Evolutionary conservation across 2,888 invertebrate genomes (phyloP), one percentile per base, ranked within the genome.

Genomic region (Melolontha melolontha): DNA sequence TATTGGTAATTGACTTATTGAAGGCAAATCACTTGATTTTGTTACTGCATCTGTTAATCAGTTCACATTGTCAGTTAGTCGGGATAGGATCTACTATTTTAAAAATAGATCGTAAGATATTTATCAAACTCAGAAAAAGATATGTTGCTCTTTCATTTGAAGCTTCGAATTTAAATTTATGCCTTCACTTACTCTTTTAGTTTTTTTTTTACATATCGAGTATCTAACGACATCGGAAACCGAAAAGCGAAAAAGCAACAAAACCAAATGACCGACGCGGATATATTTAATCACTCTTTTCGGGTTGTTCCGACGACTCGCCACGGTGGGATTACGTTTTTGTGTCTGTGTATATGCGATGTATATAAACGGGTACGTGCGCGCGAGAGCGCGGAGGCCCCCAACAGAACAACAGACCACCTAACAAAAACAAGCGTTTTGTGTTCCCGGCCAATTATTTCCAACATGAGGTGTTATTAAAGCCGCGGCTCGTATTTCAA

Each of bases 381-480:
- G 44, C 44, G 40, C 54, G 49, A 29, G 42, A 17, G 42, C 52
- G 62, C 41, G 22, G 22, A 42, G 27, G 64, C 34, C 55, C 55
- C 27, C 47, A 62, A 41, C 50, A 47, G 66, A 67, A 62, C 64
- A 68, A 72, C 71, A 73, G 79, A 80, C 80, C 79, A 78, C 80
- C 78, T 77, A 78, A 79, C 77, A 77, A 76, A 79, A 79, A 80
- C 80, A 79, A 79, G 80, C 78, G 77, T 81, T 80, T 80, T 79
- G 80, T 79, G 80, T 80, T 76, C 76, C 78, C 78, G 77, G 75
- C 79, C 80, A 81, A 81, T 81, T 81, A 81, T 81, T 79, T 79
- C 76, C 78, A 78, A 80, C 80, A 80, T 77, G 79, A 80, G 80
- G 80, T 81, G 80, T 80, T 80, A 80, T 79, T 80, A 79, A 79